Evolutionary conservation across 1,140 invertebrate species (phyloP).

Genomic region (Triops longicaudatus): DNA sequence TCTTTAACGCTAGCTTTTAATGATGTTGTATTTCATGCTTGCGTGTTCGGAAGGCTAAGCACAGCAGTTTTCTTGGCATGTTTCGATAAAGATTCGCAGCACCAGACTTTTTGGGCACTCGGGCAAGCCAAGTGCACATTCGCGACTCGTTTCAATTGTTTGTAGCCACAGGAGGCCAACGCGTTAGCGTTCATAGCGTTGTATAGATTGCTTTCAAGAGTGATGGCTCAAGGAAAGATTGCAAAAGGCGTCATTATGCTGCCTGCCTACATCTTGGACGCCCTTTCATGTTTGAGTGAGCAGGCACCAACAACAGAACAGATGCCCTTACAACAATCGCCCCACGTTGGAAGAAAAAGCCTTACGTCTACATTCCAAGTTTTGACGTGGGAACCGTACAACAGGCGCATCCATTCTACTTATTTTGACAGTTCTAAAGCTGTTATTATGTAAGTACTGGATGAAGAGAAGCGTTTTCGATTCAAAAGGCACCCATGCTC

Average conservation of each 20-base stretch:
- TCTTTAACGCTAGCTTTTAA: too few species aligned
- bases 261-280: neutral
- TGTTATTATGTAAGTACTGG: neutral
- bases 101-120: neutral
- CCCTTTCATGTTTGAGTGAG: neutral
- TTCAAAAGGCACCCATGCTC: neutral
- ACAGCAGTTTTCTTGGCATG: neutral
- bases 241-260: neutral
- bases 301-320: neutral
- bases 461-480: neutral
- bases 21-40: too few species aligned
- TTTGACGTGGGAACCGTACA: too few species aligned
- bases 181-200: neutral
- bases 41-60: neutral
- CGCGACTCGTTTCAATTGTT: neutral
- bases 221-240: neutral
- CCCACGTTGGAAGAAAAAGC: neutral
- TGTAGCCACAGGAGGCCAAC: neutral
- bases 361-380: neutral
- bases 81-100: neutral
- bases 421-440: neutral
- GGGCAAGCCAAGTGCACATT: neutral
- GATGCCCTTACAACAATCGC: neutral
- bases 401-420: slow-evolving; percentile 3
- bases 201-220: neutral